phyloP scores from a whole-genome alignment of 1,140 invertebrate species.

The Fopius arisanus region DNA sequence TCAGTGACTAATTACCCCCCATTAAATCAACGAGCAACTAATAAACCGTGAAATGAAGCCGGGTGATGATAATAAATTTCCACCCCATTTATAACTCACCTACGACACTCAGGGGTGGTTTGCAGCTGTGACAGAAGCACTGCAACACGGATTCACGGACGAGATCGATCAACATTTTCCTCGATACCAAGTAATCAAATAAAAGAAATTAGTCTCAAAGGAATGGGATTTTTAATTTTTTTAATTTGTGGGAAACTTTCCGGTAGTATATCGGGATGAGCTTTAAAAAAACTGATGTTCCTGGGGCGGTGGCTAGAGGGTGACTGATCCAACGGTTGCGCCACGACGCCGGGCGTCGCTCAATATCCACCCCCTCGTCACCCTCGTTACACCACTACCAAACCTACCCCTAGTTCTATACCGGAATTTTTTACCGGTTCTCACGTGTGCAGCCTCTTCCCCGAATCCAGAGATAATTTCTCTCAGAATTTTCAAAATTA shows the following conservation, averaged over 20 bases:
- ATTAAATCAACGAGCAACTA: not conserved
- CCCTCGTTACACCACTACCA: slow-evolving; percentile 3
- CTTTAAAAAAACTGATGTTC: slow-evolving; percentile 39
- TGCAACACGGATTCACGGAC: slow-evolving; percentile 87
- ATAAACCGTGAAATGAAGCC: not conserved
- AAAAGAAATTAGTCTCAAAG: not conserved
- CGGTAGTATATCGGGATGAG: slow-evolving; percentile 37
- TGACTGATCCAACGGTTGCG: slow-evolving; percentile 58
- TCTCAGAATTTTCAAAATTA: too few relatives aligned
- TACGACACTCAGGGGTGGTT: slow-evolving; percentile 77
- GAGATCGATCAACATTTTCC: slow-evolving; percentile 84
- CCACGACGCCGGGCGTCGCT: slow-evolving; percentile 61
- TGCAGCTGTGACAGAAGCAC: slow-evolving; percentile 90
- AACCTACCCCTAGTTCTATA: slow-evolving; percentile 26
- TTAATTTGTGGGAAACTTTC: not conserved
- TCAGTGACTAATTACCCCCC: not conserved
- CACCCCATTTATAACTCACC: slow-evolving; percentile 67
- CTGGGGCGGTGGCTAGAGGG: slow-evolving; percentile 62
- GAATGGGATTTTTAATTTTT: not conserved
- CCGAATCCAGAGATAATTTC: too few relatives aligned
- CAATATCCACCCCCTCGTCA: slow-evolving; percentile 55
- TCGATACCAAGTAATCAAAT: slow-evolving; percentile 22
- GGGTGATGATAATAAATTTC: slow-evolving; percentile 15
- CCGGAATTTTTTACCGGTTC: too few relatives aligned
- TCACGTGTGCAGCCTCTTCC: too few relatives aligned